phyloP scores from a whole-genome alignment of 2,797 vertebrate genomes.

The Clarias laeviceps region DNA sequence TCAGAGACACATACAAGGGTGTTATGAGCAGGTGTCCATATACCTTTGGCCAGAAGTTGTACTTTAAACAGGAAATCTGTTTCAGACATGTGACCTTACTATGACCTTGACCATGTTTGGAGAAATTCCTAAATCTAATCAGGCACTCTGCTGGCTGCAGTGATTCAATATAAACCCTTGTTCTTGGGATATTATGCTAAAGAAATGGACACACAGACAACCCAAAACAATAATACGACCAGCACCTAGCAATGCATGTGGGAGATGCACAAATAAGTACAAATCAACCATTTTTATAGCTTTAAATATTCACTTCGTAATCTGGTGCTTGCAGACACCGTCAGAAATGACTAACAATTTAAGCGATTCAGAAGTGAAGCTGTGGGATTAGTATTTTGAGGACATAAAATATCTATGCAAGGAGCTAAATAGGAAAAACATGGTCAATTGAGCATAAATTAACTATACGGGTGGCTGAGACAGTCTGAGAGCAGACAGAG shows the following conservation, averaged over 20 bases:
- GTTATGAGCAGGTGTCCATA: too few species aligned
- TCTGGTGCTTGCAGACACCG: background rate
- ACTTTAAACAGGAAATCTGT: background rate
- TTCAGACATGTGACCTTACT: background rate
- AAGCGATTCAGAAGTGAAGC: background rate
- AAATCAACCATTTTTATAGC: background rate
- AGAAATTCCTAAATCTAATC: background rate
- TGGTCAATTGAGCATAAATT: background rate
- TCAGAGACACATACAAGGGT: too few species aligned
- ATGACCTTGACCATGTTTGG: background rate
- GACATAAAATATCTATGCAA: background rate
- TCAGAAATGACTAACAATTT: background rate
- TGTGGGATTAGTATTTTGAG: background rate
- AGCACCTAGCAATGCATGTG: background rate
- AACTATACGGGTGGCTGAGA: background rate
- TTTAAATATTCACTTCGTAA: background rate
- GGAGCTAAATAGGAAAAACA: background rate
- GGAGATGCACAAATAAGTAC: background rate
- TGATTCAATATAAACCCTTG: background rate
- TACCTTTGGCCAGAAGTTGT: background rate
- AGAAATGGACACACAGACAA: background rate
- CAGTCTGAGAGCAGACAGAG: background rate
- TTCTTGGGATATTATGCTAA: background rate
- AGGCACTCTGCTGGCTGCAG: background rate
- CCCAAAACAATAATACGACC: background rate